phyloP scores from a whole-genome alignment of 2,888 invertebrate species.

The Agrotis exclamationis region DNA sequence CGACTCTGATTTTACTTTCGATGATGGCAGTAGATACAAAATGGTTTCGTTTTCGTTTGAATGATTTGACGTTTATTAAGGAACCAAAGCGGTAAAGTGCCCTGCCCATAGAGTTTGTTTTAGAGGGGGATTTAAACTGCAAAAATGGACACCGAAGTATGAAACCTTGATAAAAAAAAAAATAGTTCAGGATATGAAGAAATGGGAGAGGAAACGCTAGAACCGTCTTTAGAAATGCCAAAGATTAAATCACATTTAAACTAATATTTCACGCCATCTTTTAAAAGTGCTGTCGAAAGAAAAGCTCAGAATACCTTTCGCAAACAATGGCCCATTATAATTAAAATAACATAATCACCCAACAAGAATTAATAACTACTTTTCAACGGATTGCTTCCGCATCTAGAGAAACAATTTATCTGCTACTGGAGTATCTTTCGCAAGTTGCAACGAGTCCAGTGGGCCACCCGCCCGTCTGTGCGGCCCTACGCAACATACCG shows the following conservation, averaged over 20 bases:
- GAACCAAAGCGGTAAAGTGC: neutral
- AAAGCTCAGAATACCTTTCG: neutral
- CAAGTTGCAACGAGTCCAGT: conserved; percentile 55
- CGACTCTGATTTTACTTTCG: conserved; percentile 32
- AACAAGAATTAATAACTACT: conserved; percentile 30
- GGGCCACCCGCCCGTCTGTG: conserved; percentile 70
- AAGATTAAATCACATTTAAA: neutral
- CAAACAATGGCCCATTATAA: conserved; percentile 19
- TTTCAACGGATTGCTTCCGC: conserved; percentile 56
- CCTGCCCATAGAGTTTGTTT: neutral
- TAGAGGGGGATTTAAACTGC: too few species aligned
- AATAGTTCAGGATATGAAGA: too few species aligned
- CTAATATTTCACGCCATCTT: neutral
- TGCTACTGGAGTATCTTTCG: conserved; percentile 53
- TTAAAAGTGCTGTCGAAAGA: neutral
- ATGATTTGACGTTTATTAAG: neutral
- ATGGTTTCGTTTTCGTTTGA: too few species aligned
- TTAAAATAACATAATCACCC: conserved; percentile 26
- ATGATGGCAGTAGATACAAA: neutral
- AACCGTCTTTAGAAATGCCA: neutral
- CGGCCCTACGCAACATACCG: conserved; percentile 68
- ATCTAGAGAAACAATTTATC: conserved; percentile 55
- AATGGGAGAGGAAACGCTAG: too few species aligned
- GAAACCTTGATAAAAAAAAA: too few species aligned
- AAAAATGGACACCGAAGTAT: too few species aligned